These are phyloP conservation scores for Calcarius lapponicus DNA, from an alignment of 2,797 vertebrate species.

Conservation along the genomic window DNA sequence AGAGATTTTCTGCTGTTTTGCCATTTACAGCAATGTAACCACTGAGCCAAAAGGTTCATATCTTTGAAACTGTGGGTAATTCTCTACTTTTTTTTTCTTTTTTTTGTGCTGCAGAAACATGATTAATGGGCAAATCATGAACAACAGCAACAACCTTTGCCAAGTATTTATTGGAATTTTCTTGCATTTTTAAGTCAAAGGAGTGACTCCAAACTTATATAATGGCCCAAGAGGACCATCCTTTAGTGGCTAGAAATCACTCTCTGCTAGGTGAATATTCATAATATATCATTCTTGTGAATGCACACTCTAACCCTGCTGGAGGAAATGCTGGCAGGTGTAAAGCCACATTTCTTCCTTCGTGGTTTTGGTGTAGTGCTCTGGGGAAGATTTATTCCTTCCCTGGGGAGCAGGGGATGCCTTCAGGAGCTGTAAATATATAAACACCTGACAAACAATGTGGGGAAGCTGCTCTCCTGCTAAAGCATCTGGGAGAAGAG, in stretches of 20 bases:
- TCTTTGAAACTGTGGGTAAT: not conserved
- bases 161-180: not conserved
- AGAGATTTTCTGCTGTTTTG: not conserved
- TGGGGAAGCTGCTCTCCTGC: not conserved
- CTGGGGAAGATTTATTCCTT: not conserved
- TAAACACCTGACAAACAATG: conserved; percentile 22
- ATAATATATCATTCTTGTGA: not conserved
- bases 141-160: not conserved
- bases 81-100: not conserved
- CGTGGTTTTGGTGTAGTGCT: not conserved
- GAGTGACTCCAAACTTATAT: accelerated
- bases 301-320: not conserved
- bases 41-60: not conserved
- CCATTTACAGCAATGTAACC: not conserved
- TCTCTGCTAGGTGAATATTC: not conserved
- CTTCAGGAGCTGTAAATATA: conserved; percentile 30
- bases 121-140: not conserved
- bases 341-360: not conserved
- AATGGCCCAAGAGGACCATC: not conserved
- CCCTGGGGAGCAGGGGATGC: not conserved
- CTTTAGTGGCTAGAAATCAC: not conserved
- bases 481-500: not conserved
- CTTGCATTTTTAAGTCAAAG: not conserved
- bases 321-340: not conserved
- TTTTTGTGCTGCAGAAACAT: not conserved